A percentile compares a stretch with the other conserved stretches of the same genome.
Evolutionary conservation across 1,140 invertebrate species (phyloP).

Genomic region (Bombus confusus): DNA sequence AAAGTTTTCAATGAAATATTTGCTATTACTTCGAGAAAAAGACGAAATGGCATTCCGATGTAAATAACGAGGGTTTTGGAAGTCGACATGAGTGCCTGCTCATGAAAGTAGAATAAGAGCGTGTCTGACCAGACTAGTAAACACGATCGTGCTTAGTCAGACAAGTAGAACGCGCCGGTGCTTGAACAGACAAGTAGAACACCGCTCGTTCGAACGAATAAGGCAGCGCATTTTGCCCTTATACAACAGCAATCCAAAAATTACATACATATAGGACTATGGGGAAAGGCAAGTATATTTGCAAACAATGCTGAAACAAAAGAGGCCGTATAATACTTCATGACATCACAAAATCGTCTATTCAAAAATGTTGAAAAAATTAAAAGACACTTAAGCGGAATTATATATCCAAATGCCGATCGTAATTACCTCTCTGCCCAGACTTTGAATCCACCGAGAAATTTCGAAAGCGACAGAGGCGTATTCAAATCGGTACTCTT

Average conservation of each 20-base stretch:
- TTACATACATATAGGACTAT: not conserved
- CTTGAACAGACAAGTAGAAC: not conserved
- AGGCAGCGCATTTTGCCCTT: not conserved
- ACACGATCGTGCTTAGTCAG: slow-evolving; percentile 1
- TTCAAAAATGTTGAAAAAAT: not conserved
- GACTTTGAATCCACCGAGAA: no score
- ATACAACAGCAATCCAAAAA: not conserved
- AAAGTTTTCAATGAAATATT: not conserved
- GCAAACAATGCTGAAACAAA: not conserved
- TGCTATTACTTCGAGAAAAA: not conserved
- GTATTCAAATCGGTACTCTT: no score
- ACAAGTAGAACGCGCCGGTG: slow-evolving; percentile 1
- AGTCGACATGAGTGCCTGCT: not conserved
- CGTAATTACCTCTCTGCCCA: no score
- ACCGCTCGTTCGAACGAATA: not conserved
- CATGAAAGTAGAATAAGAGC: slow-evolving; percentile 7
- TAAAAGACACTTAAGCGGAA: not conserved
- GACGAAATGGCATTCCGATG: not conserved
- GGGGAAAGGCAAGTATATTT: not conserved
- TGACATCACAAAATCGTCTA: not conserved
- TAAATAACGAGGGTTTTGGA: not conserved
- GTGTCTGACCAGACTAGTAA: slow-evolving; percentile 1
- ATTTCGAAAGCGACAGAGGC: no score
- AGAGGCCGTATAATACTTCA: no score
- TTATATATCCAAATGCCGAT: not conserved